Conservation (phyloP, 2,888 invertebrate species). For the Syrphus vitripennis region DNA sequence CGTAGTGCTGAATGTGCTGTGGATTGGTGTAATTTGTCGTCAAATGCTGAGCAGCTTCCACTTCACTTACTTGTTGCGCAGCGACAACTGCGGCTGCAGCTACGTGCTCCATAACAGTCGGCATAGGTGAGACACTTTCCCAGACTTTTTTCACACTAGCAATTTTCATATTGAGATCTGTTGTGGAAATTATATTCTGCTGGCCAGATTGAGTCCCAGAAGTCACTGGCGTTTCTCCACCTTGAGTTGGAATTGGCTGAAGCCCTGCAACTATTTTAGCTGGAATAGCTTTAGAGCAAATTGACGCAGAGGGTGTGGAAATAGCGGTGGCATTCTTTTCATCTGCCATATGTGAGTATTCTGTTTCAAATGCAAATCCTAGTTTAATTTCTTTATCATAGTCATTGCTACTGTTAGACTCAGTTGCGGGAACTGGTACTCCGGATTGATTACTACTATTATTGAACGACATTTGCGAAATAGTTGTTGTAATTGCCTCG, state of each 20-base stretch:
- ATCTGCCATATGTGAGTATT: slow-evolving; percentile 86
- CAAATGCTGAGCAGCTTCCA: slow-evolving; percentile 72
- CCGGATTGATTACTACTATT: slow-evolving; percentile 72
- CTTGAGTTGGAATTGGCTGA: slow-evolving; percentile 49
- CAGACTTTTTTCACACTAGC: slow-evolving; percentile 94
- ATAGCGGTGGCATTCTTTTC: slow-evolving; percentile 49
- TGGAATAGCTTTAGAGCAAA: slow-evolving; percentile 41
- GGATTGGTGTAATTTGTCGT: slow-evolving; percentile 73
- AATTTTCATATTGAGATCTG: slow-evolving; percentile 96
- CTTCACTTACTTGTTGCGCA: slow-evolving; percentile 50
- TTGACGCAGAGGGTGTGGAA: slow-evolving; percentile 76
- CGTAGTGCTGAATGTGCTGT: slow-evolving; percentile 77
- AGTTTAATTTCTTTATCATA: slow-evolving; percentile 94
- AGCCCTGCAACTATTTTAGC: slow-evolving; percentile 80
- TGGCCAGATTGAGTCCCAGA: slow-evolving; percentile 80
- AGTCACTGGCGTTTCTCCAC: slow-evolving; percentile 28
- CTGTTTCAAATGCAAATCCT: slow-evolving; percentile 94
- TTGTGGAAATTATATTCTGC: slow-evolving; percentile 90
- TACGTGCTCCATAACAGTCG: slow-evolving; percentile 85
- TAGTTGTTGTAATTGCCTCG: slow-evolving; percentile 82
- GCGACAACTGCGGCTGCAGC: slow-evolving; percentile 73
- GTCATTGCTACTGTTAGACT: slow-evolving; percentile 83
- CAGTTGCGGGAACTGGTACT: slow-evolving; percentile 32
- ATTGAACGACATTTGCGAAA: slow-evolving; percentile 86
- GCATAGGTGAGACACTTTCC: slow-evolving; percentile 87